phyloP scores from a whole-genome alignment of 2,113 vertebrate genomes.

The Elephas maximus region DNA sequence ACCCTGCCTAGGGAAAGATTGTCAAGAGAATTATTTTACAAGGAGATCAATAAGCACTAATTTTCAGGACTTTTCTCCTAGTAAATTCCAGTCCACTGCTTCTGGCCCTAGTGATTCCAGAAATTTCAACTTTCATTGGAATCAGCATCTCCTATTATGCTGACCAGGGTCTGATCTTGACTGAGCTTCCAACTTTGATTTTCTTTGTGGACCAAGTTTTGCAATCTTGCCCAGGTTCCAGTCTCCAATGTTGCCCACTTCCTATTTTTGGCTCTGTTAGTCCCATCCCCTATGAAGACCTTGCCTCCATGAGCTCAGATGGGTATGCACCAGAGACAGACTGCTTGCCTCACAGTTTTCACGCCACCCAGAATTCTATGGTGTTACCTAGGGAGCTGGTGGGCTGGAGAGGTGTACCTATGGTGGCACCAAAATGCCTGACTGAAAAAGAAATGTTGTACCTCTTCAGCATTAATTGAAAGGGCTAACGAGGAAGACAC shows the following conservation, averaged over 20 bases:
- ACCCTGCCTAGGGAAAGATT: neutral
- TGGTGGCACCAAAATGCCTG: neutral
- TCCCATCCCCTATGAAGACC: neutral
- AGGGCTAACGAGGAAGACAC: neutral
- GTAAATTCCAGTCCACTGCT: neutral
- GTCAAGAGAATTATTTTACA: neutral
- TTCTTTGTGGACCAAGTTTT: neutral
- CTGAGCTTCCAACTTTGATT: neutral
- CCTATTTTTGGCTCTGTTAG: neutral
- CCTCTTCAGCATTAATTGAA: neutral
- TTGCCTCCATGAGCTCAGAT: neutral
- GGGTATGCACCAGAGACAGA: no score
- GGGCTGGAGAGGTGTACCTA: neutral
- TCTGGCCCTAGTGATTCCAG: neutral
- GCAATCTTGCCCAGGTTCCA: neutral
- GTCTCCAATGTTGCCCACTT: neutral
- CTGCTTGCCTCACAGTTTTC: neutral
- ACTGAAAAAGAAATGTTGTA: neutral
- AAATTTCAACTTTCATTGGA: neutral
- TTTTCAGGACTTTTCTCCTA: neutral
- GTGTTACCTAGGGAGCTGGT: neutral
- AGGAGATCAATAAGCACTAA: neutral
- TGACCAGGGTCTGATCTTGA: neutral
- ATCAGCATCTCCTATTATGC: neutral
- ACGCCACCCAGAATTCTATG: neutral